A percentile compares a stretch with the other conserved stretches of the same genome.
Evolutionary conservation across 2,797 vertebrate species (phyloP).

Genomic region (Platyrinchus mystaceus): DNA sequence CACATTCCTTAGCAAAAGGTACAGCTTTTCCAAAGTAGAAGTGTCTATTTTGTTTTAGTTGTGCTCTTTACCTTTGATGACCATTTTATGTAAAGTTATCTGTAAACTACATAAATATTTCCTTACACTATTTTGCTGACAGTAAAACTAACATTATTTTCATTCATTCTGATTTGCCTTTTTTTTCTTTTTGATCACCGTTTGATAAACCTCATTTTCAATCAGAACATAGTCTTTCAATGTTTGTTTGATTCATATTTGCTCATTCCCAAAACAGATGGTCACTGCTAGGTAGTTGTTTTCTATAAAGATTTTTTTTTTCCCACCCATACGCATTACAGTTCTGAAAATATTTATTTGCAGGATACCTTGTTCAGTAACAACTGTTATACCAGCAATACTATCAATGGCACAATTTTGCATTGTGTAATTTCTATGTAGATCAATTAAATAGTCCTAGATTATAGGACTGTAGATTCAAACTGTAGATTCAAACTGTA

Average conservation of each 20-base stretch:
- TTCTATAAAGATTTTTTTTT: background rate
- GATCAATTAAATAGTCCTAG: background rate
- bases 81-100: background rate
- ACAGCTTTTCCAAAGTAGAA: background rate
- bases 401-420: background rate
- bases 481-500: background rate
- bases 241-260: background rate
- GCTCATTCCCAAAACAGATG: background rate
- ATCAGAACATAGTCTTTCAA: background rate
- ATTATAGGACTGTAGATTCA: background rate
- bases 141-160: background rate
- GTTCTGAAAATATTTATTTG: background rate
- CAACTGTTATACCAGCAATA: background rate
- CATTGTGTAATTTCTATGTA: background rate
- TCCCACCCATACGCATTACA: rapidly evolving
- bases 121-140: background rate
- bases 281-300: background rate
- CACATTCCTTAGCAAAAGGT: background rate
- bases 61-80: rapidly evolving
- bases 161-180: background rate
- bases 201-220: background rate
- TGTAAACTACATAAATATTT: background rate
- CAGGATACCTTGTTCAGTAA: background rate
- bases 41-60: background rate
- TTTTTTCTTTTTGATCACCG: background rate